A percentile compares a stretch with the other conserved stretches of the same genome.
phyloP scores from a whole-genome alignment of 2,797 vertebrate species.

The Lagodon rhomboides region DNA sequence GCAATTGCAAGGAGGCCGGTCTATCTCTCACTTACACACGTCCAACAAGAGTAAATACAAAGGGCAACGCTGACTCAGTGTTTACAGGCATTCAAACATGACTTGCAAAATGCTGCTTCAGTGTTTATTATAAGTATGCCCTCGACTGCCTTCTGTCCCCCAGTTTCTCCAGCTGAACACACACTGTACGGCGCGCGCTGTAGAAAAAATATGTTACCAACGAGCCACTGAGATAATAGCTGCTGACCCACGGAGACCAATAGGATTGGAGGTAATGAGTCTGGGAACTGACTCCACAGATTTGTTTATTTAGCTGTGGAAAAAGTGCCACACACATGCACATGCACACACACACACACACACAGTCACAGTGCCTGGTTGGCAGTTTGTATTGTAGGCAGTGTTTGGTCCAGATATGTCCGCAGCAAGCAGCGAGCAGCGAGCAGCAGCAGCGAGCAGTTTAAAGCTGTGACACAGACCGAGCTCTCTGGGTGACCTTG shows the following conservation, averaged over 20 bases:
- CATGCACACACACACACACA: constrained; percentile 19
- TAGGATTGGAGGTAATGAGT: constrained; percentile 64
- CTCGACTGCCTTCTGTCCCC: constrained; percentile 21
- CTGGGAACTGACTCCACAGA: constrained; percentile 53
- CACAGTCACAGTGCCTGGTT: constrained; percentile 7
- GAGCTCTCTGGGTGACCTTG: constrained; percentile 66
- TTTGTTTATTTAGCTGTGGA: constrained; percentile 65
- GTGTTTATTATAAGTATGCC: constrained; percentile 39
- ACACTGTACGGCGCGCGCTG: not conserved
- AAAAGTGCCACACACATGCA: constrained; percentile 9
- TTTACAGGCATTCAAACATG: constrained; percentile 39
- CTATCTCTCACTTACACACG: constrained; percentile 19
- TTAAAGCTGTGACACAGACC: constrained; percentile 48
- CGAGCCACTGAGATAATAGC: constrained; percentile 42
- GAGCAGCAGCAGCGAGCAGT: constrained; percentile 62
- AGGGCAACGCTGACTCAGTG: constrained; percentile 40
- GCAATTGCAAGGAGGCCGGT: constrained; percentile 11
- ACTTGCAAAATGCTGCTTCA: constrained; percentile 46
- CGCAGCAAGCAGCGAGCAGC: constrained; percentile 53
- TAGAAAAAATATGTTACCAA: constrained; percentile 38
- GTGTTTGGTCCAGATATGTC: constrained; percentile 54
- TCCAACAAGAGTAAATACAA: constrained; percentile 13
- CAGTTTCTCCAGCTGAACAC: constrained; percentile 17
- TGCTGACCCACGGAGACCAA: constrained; percentile 55
- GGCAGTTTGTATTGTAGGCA: constrained; percentile 28